These are phyloP conservation scores for Psittacula echo DNA, from an alignment of 2,797 vertebrate species.

Conservation along the genomic window DNA sequence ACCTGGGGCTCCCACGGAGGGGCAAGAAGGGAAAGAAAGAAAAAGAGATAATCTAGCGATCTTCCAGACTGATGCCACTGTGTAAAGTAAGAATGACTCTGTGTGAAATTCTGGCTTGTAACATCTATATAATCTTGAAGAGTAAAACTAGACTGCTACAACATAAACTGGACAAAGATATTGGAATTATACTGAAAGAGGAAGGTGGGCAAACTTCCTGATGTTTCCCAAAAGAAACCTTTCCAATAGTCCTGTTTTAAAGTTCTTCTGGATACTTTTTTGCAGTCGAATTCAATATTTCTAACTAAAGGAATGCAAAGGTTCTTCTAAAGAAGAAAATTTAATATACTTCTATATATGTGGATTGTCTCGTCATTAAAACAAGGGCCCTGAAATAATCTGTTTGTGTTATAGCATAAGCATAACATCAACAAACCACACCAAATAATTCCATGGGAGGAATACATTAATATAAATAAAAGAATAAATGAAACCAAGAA, in stretches of 20 bases:
- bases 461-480: background rate
- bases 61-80: background rate
- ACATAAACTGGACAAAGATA: background rate
- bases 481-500: background rate
- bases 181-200: background rate
- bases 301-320: background rate
- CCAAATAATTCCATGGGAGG: background rate
- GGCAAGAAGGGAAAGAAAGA: background rate
- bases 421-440: rapidly evolving
- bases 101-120: background rate
- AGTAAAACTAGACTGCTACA: background rate
- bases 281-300: background rate
- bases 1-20: rapidly evolving
- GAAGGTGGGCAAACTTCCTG: background rate
- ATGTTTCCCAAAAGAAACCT: rapidly evolving
- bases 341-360: background rate
- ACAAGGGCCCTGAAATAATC: background rate
- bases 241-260: background rate
- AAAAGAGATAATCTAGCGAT: background rate
- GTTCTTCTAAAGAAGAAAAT: background rate
- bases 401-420: background rate
- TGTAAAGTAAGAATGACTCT: background rate
- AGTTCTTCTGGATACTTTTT: background rate
- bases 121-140: background rate
- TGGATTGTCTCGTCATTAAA: background rate